phyloP scores from a whole-genome alignment of 2,888 invertebrate species.

The Mactromeris polynyma region DNA sequence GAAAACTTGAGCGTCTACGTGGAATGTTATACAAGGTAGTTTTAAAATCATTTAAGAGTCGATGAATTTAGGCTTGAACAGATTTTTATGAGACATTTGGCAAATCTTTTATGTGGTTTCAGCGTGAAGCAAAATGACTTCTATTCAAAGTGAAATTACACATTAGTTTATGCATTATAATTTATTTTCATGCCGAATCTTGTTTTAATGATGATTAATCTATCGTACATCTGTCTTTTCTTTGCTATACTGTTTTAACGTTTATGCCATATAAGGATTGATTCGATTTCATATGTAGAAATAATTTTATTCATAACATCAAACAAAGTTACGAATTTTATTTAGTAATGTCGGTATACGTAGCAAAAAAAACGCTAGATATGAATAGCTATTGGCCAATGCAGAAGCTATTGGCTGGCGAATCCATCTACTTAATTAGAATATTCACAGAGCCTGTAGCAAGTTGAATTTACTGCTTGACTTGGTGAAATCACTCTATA shows the following conservation, averaged over 20 bases:
- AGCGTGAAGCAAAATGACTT: background rate
- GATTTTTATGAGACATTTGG: background rate
- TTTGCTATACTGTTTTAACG: too few relatives aligned
- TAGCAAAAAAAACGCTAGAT: too few relatives aligned
- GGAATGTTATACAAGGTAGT: background rate
- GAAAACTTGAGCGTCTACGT: background rate
- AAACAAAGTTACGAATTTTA: too few relatives aligned
- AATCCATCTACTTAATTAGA: too few relatives aligned
- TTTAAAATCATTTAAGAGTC: background rate
- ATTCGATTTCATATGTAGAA: background rate
- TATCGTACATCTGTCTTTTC: background rate
- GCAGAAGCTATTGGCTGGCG: too few relatives aligned
- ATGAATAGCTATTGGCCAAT: too few relatives aligned
- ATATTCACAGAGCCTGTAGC: too few relatives aligned
- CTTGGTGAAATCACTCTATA: too few relatives aligned
- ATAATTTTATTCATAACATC: background rate
- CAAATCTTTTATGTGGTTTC: background rate
- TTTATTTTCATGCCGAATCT: background rate
- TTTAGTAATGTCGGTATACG: too few relatives aligned
- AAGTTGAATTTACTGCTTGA: too few relatives aligned
- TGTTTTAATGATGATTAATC: slow-evolving; percentile 5
- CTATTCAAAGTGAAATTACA: background rate
- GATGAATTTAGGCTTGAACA: background rate
- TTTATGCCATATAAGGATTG: background rate
- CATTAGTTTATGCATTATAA: background rate